A percentile compares a stretch with the other conserved stretches of the same genome.
Conservation (phyloP, 2,797 vertebrate genomes). For the Vireo griseus region DNA sequence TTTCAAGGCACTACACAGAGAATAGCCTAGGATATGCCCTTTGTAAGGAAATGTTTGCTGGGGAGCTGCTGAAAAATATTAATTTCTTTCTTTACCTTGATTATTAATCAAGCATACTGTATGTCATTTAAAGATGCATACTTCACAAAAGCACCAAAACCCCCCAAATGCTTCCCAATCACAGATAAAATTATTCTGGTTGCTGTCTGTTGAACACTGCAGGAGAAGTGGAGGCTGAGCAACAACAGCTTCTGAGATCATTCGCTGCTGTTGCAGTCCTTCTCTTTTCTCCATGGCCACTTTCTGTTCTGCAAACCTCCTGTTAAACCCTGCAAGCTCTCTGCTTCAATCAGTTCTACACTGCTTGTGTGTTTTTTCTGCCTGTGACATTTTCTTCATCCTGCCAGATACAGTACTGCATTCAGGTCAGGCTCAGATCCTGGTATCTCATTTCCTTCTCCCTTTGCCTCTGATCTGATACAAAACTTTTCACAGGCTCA, state of each 20-base stretch:
- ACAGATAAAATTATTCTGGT: background rate
- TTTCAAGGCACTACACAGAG: background rate
- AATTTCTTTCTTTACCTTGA: background rate
- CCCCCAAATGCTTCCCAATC: background rate
- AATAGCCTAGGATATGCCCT: background rate
- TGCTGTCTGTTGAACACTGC: background rate
- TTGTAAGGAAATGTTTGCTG: background rate
- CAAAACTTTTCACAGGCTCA: background rate
- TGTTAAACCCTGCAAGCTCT: background rate
- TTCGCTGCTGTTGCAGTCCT: background rate
- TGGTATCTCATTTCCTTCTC: background rate
- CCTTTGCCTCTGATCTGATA: background rate
- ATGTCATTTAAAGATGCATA: background rate
- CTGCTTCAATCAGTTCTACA: background rate
- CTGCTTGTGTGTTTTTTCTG: background rate
- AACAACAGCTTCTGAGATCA: background rate
- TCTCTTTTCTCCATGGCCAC: background rate
- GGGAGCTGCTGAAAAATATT: background rate
- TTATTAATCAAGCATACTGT: background rate
- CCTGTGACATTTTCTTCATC: background rate
- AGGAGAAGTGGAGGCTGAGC: background rate
- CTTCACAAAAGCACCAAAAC: background rate
- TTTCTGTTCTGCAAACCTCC: background rate
- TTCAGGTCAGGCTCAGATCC: background rate
- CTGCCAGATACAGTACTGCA: background rate